Percentiles rank a stretch among this genome's conserved stretches.
phyloP scores from a whole-genome alignment of 2,888 invertebrate genomes.

The Coecobrya sp. region DNA sequence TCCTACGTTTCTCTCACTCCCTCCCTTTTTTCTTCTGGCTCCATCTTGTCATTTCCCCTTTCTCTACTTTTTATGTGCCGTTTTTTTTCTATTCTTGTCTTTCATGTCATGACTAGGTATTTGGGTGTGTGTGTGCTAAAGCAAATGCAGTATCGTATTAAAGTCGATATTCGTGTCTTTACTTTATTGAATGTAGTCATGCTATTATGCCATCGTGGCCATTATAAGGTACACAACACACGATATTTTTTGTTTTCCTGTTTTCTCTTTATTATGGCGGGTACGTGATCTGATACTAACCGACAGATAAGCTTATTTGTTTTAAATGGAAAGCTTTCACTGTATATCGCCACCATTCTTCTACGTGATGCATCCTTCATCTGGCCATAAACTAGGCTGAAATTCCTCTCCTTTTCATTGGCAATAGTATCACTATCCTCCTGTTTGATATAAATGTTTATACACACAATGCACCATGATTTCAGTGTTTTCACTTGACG shows the following conservation, averaged over 20 bases:
- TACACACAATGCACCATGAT: slow-evolving; percentile 33
- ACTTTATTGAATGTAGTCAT: slow-evolving; percentile 52
- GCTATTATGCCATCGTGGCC: slow-evolving; percentile 21
- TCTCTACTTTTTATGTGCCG: slow-evolving; percentile 12
- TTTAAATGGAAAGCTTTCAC: slow-evolving; percentile 15
- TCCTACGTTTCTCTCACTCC: slow-evolving; percentile 34
- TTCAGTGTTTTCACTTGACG: slow-evolving; percentile 71
- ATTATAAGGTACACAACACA: slow-evolving; percentile 35
- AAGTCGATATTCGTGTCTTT: background rate
- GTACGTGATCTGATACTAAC: slow-evolving; percentile 27
- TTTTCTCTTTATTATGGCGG: slow-evolving; percentile 38
- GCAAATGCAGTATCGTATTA: slow-evolving; percentile 2
- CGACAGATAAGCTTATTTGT: slow-evolving; percentile 1
- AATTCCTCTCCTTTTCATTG: background rate
- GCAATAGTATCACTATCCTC: background rate
- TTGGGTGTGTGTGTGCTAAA: slow-evolving; percentile 7
- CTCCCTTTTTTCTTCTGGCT: background rate
- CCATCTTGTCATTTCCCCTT: slow-evolving; percentile 61
- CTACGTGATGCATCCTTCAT: too few species aligned
- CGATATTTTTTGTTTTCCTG: background rate
- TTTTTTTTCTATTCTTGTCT: slow-evolving; percentile 8
- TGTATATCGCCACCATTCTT: too few species aligned
- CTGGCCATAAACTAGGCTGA: background rate
- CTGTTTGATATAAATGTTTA: background rate
- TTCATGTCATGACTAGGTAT: slow-evolving; percentile 26